These are phyloP conservation scores for Saccopteryx leptura DNA, from an alignment of 2,113 vertebrate genomes.

Conservation along the genomic window DNA sequence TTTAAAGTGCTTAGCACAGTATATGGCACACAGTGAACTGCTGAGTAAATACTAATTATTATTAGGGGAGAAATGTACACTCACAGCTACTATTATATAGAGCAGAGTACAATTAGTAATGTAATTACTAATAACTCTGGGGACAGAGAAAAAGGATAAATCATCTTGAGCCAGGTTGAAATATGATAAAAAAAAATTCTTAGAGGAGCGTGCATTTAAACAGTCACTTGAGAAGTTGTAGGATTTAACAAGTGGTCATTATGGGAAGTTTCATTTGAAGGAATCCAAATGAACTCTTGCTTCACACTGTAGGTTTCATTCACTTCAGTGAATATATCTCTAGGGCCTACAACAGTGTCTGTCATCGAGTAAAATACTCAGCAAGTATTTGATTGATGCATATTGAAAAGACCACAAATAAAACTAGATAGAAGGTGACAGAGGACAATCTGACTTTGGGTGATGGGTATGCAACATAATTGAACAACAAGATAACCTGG, in stretches of 20 bases:
- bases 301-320: slow-evolving; percentile 29
- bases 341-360: not conserved
- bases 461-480: no score
- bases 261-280: slow-evolving; percentile 14
- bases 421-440: no score
- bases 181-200: not conserved
- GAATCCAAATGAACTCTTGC: not conserved
- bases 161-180: not conserved
- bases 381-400: not conserved
- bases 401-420: not conserved
- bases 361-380: slow-evolving; percentile 12
- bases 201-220: not conserved
- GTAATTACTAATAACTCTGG: not conserved
- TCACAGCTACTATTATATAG: not conserved
- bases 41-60: slow-evolving; percentile 13
- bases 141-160: not conserved
- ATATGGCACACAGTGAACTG: not conserved
- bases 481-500: no score
- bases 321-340: not conserved
- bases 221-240: slow-evolving; percentile 13
- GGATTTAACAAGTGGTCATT: not conserved
- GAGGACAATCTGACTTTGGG: no score
- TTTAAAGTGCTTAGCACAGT: slow-evolving; percentile 21
- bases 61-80: not conserved
- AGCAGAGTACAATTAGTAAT: not conserved